These are phyloP conservation scores for Eurytoma adleriae DNA, from an alignment of 2,888 invertebrate genomes.

Conservation along the genomic window DNA sequence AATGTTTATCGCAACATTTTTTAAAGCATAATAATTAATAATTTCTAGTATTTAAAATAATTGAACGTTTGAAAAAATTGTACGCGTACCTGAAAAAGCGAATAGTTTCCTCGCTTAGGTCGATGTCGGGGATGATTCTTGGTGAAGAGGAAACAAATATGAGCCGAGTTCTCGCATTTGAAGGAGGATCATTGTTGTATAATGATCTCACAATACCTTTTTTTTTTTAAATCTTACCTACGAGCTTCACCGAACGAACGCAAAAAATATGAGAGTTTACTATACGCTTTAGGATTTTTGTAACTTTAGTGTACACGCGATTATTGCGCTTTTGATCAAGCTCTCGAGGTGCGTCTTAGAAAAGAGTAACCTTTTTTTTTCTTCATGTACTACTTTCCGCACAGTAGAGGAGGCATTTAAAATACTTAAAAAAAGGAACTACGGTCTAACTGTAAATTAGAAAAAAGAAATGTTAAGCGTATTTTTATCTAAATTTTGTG, in stretches of 20 bases:
- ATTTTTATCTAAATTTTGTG: slow-evolving; percentile 10
- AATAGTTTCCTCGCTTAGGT: background rate
- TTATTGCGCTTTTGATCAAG: slow-evolving; percentile 10
- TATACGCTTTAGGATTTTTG: background rate
- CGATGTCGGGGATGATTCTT: too few relatives aligned
- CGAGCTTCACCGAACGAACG: background rate
- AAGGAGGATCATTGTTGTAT: slow-evolving; percentile 26
- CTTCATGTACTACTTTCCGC: slow-evolving; percentile 18
- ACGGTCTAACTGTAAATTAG: slow-evolving; percentile 14
- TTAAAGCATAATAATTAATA: slow-evolving; percentile 2
- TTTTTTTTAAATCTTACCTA: background rate
- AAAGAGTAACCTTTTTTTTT: slow-evolving; percentile 20
- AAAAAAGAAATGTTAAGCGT: slow-evolving; percentile 21
- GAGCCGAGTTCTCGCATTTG: slow-evolving; percentile 26
- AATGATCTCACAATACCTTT: slow-evolving; percentile 28
- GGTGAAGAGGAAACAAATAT: too few relatives aligned
- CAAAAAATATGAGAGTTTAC: slow-evolving; percentile 24
- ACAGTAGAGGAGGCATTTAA: slow-evolving; percentile 49
- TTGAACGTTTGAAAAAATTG: slow-evolving; percentile 7
- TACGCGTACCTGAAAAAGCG: background rate
- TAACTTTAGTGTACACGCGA: background rate
- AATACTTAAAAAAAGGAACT: slow-evolving; percentile 32
- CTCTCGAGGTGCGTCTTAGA: background rate
- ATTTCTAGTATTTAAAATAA: too few relatives aligned
- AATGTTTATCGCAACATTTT: background rate